phyloP scores from a whole-genome alignment of 2,797 vertebrate species.

The Australoheros facetus region DNA sequence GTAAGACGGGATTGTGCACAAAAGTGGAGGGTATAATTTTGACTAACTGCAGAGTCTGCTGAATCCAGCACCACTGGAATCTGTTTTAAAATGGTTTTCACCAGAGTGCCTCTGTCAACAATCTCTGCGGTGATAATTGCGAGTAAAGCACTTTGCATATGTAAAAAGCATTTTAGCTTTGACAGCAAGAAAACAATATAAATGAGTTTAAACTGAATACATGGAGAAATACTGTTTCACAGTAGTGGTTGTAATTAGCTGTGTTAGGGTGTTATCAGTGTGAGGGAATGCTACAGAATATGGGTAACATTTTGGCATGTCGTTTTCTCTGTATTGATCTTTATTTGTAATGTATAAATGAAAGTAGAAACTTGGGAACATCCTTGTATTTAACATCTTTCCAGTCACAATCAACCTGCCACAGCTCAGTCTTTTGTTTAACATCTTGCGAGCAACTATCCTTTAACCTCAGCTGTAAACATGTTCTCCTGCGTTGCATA shows the following conservation, averaged over 20 bases:
- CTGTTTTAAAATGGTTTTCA: conserved; percentile 12
- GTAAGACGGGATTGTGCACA: conserved; percentile 10
- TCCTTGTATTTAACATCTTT: not conserved
- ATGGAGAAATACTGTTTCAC: not conserved
- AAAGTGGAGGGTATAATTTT: conserved; percentile 40
- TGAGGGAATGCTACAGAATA: not conserved
- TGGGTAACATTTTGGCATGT: not conserved
- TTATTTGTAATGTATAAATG: not conserved
- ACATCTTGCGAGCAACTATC: not conserved
- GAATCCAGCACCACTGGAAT: not conserved
- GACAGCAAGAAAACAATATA: not conserved
- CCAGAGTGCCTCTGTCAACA: conserved; percentile 11
- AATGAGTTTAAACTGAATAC: not conserved
- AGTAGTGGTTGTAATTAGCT: not conserved
- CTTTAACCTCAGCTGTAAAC: conserved; percentile 44
- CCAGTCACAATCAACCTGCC: not conserved
- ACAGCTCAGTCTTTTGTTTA: not conserved
- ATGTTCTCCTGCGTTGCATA: conserved; percentile 41
- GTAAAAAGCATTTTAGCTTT: not conserved
- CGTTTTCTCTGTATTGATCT: not conserved
- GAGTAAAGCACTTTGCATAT: not conserved
- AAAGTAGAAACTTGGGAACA: not conserved
- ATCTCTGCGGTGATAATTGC: not conserved
- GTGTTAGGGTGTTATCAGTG: not conserved
- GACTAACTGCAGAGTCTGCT: conserved; percentile 33